These are phyloP conservation scores for Macaca mulatta DNA, from an alignment of 2,113 vertebrate species.

Conservation along the genomic window DNA sequence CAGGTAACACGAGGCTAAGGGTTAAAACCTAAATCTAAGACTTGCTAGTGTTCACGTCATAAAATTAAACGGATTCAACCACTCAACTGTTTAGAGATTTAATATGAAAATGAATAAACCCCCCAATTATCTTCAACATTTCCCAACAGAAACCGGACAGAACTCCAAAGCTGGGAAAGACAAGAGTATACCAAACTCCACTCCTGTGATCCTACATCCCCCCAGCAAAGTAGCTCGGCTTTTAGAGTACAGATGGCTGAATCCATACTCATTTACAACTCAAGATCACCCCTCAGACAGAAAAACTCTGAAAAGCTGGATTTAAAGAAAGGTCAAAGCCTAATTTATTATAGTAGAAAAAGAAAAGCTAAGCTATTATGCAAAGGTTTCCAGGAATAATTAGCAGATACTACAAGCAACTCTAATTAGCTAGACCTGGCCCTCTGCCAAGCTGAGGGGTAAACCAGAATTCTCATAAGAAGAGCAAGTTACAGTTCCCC, in stretches of 20 bases:
- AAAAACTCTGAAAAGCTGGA: constrained; percentile 24
- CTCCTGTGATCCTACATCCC: not conserved
- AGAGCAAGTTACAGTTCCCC: not conserved
- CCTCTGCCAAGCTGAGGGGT: constrained; percentile 25
- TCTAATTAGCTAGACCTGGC: constrained; percentile 50
- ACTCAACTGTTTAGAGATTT: not conserved
- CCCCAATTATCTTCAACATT: not conserved
- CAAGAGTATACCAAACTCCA: not conserved
- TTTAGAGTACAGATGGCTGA: not conserved
- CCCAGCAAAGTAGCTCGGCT: not conserved
- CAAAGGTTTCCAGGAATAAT: constrained; percentile 49
- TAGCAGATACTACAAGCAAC: constrained; percentile 53
- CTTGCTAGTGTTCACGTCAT: not conserved
- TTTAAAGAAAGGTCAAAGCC: constrained; percentile 57
- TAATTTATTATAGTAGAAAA: constrained; percentile 14
- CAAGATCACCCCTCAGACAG: not conserved
- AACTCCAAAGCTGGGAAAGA: not conserved
- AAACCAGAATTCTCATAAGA: not conserved
- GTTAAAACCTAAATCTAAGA: not conserved
- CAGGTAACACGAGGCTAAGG: not conserved
- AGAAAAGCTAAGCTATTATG: constrained; percentile 48
- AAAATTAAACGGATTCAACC: not conserved
- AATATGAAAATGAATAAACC: not conserved
- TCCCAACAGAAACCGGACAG: not conserved
- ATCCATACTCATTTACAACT: not conserved